These are phyloP conservation scores for Ascaphus truei DNA, from an alignment of 2,113 vertebrate species.

Conservation along the genomic window DNA sequence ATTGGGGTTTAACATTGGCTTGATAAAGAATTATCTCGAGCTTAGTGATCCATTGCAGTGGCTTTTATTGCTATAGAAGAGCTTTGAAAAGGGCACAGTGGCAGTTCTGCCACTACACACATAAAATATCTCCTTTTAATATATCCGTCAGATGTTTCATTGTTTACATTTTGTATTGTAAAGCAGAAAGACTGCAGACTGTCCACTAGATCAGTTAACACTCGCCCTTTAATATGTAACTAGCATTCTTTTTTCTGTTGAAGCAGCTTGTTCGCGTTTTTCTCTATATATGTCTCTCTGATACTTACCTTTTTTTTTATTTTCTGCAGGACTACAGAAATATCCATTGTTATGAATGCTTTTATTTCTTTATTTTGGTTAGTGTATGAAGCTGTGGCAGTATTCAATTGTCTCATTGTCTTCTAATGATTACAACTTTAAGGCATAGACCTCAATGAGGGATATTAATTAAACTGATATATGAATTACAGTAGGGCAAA, in stretches of 20 bases:
- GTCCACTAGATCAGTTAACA: slow-evolving; percentile 3
- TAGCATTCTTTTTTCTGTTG: not conserved
- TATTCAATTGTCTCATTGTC: too few relatives aligned
- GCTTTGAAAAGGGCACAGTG: slow-evolving; percentile 28
- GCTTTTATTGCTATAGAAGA: slow-evolving; percentile 12
- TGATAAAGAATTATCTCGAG: slow-evolving; percentile 2
- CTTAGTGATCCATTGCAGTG: not conserved
- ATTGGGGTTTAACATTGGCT: not conserved
- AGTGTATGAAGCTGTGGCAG: too few relatives aligned
- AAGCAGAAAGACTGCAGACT: not conserved
- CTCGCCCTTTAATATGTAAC: not conserved
- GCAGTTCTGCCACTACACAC: slow-evolving; percentile 13
- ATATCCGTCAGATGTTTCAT: slow-evolving; percentile 23
- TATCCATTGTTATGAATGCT: too few relatives aligned
- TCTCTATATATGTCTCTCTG: too few relatives aligned
- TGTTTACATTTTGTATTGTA: slow-evolving; percentile 17
- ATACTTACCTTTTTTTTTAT: too few relatives aligned
- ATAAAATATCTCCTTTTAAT: slow-evolving; percentile 25
- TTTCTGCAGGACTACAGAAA: too few relatives aligned
- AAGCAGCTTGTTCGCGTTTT: not conserved
- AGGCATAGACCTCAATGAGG: too few relatives aligned
- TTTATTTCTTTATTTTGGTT: too few relatives aligned
- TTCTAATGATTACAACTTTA: too few relatives aligned
- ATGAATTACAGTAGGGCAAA: too few relatives aligned
- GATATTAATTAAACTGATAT: too few relatives aligned